Conservation (phyloP, 92 coral and sea anemone genomes). For the Diadumene lineata region DNA sequence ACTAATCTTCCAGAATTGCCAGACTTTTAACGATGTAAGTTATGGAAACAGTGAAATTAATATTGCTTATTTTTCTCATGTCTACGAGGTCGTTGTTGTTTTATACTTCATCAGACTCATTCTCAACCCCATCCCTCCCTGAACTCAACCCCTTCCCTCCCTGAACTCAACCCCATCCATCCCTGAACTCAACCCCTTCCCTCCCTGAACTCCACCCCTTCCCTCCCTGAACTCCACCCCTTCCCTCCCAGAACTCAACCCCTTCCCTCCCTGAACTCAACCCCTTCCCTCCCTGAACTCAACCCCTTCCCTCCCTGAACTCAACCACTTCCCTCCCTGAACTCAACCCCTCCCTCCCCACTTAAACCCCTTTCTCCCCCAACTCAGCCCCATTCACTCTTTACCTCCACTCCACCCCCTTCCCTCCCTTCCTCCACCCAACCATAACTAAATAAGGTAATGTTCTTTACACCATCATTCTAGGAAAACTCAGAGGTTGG, state of each 20-base stretch:
- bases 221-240: not conserved
- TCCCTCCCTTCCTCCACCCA: not conserved
- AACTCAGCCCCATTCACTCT: not conserved
- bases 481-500: constrained; percentile 94
- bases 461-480: not conserved
- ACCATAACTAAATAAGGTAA: no score
- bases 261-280: not conserved
- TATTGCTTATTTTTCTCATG: no score
- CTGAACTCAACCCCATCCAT: not conserved
- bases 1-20: constrained; percentile 87
- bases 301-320: not conserved
- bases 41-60: not conserved
- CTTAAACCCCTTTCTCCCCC: not conserved
- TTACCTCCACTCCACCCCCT: not conserved
- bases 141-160: not conserved
- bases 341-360: not conserved
- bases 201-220: not conserved
- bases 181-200: not conserved
- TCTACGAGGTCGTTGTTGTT: not conserved
- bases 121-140: not conserved
- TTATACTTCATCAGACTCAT: not conserved
- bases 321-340: not conserved
- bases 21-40: constrained; percentile 94
- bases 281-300: not conserved
- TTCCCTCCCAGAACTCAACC: not conserved